phyloP scores from a whole-genome alignment of 2,888 invertebrate genomes.

The Allacma fusca region DNA sequence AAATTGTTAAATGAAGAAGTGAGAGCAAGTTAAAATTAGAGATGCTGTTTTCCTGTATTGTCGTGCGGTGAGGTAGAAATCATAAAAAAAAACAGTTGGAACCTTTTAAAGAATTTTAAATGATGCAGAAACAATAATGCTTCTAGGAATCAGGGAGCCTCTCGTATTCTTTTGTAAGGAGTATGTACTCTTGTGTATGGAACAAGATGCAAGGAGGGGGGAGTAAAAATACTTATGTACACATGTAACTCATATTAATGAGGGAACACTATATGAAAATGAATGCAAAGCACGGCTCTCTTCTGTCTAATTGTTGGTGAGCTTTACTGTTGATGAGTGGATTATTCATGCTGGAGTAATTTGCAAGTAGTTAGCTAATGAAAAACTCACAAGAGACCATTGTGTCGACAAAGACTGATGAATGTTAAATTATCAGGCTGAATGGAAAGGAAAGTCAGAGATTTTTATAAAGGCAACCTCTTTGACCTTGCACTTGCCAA shows the following conservation, averaged over 20 bases:
- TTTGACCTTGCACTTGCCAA: conserved; percentile 58
- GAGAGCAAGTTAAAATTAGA: no score
- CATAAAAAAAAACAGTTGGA: neutral
- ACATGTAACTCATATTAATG: no score
- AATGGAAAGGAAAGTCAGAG: conserved; percentile 16
- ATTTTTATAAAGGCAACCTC: conserved; percentile 39
- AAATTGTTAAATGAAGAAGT: no score
- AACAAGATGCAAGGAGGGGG: no score
- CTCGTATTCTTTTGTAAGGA: no score
- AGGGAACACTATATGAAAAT: neutral
- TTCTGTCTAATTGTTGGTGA: conserved; percentile 17
- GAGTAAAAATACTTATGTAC: no score
- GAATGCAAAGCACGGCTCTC: no score
- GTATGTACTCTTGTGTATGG: no score
- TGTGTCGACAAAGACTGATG: conserved; percentile 20
- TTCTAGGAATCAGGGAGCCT: no score
- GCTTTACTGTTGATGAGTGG: conserved; percentile 22
- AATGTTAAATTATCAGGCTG: conserved; percentile 20
- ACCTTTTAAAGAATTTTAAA: neutral
- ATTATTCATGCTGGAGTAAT: conserved; percentile 16
- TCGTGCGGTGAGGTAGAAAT: neutral
- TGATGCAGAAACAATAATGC: no score
- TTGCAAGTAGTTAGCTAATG: conserved; percentile 25
- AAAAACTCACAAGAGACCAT: neutral
- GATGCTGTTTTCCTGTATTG: neutral